phyloP scores from a whole-genome alignment of 2,113 vertebrate genomes.

The Meriones unguiculatus region DNA sequence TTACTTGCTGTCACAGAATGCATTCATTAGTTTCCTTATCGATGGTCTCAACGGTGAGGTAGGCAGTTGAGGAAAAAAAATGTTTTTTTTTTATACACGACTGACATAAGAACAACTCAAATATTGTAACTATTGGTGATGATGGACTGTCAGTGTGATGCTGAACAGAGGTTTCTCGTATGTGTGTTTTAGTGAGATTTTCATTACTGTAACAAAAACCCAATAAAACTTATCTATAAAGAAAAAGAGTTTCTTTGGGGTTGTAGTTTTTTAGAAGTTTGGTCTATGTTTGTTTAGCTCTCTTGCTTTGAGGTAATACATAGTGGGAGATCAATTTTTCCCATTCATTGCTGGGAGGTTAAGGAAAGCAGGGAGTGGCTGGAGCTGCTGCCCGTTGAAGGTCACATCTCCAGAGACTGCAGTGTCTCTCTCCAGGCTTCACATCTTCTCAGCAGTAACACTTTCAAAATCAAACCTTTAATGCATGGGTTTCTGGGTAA shows the following conservation, averaged over 20 bases:
- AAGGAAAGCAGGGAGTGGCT: background rate
- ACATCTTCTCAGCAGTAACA: too few relatives aligned
- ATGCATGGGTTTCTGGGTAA: background rate
- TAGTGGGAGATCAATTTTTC: background rate
- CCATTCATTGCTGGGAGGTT: background rate
- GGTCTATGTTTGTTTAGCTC: background rate
- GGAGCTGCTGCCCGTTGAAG: too few relatives aligned
- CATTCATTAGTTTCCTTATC: background rate
- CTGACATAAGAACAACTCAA: background rate
- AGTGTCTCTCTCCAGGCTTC: too few relatives aligned
- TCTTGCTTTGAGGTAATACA: background rate
- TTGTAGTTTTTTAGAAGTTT: background rate
- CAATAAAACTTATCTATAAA: background rate
- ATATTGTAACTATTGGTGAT: background rate
- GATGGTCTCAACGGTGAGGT: background rate
- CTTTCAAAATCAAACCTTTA: background rate
- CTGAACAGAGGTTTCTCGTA: background rate
- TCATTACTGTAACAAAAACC: background rate
- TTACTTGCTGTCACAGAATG: slow-evolving; percentile 12
- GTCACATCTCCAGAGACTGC: background rate
- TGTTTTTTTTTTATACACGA: slow-evolving; percentile 31
- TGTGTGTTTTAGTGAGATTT: background rate
- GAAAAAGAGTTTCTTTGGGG: background rate
- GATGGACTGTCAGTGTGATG: background rate
- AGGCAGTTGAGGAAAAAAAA: background rate